A percentile compares a stretch with the other conserved stretches of the same genome.
Conservation (phyloP, 1,140 invertebrate genomes). For the Drosophila dunni region DNA sequence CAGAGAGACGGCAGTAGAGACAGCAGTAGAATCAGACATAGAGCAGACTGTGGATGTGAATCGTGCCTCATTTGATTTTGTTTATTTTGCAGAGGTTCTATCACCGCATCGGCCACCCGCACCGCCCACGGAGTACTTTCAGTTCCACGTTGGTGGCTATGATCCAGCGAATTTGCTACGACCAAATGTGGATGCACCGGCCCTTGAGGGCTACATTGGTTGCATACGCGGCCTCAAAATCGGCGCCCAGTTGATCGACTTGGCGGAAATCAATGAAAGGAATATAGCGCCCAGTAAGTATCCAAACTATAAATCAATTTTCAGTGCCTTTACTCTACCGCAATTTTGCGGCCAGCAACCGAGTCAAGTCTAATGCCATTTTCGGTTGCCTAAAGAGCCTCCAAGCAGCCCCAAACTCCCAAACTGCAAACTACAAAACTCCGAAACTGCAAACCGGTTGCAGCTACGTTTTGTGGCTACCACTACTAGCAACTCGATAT, state of each 20-base stretch:
- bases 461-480: constrained; percentile 29
- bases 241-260: constrained; percentile 90
- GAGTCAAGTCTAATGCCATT: constrained; percentile 58
- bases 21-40: not conserved
- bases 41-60: not conserved
- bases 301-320: constrained; percentile 75
- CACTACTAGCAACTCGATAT: constrained; percentile 70
- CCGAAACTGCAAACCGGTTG: not conserved
- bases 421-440: no score
- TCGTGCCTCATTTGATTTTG: constrained; percentile 72
- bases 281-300: constrained; percentile 89
- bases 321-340: constrained; percentile 35
- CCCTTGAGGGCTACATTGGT: constrained; percentile 91
- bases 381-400: constrained; percentile 8
- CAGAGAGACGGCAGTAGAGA: not conserved
- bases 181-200: constrained; percentile 86
- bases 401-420: not conserved
- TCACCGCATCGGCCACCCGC: constrained; percentile 93
- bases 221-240: constrained; percentile 96
- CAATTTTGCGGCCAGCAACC: constrained; percentile 47
- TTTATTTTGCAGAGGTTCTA: constrained; percentile 89
- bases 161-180: constrained; percentile 90
- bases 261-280: constrained; percentile 89
- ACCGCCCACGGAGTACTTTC: constrained; percentile 93
- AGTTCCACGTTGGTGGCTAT: constrained; percentile 95